A percentile compares a stretch with the other conserved stretches of the same genome.
Conservation (phyloP, 2,797 vertebrate genomes). For the Epinephelus malabaricus region DNA sequence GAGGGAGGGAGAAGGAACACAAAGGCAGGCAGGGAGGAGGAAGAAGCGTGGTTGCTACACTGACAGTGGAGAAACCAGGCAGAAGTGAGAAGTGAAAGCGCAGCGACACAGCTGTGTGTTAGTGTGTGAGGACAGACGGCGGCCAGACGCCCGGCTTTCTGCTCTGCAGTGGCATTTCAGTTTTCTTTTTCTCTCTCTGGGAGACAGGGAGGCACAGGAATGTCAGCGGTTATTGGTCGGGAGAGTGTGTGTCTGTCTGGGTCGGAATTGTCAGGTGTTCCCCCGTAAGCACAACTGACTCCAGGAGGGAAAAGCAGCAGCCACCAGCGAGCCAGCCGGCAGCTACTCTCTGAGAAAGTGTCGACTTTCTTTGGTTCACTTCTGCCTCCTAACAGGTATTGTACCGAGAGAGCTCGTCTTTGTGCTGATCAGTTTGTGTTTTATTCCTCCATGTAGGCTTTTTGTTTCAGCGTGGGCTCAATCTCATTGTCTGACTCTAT, state of each 20-base stretch:
- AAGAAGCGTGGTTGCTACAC: constrained; percentile 66
- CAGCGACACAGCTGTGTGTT: constrained; percentile 60
- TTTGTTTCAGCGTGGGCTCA: constrained; percentile 23
- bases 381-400: constrained; percentile 69
- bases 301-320: constrained; percentile 46
- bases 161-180: constrained; percentile 50
- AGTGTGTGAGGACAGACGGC: constrained; percentile 59
- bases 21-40: constrained; percentile 62
- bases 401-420: constrained; percentile 41
- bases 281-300: constrained; percentile 67
- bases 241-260: constrained; percentile 51
- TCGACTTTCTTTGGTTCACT: constrained; percentile 43
- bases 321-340: neutral
- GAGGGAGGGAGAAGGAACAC: constrained; percentile 37
- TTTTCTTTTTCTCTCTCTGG: constrained; percentile 12
- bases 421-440: constrained; percentile 32
- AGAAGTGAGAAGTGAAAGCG: constrained; percentile 74
- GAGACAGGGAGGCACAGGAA: constrained; percentile 48
- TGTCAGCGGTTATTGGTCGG: constrained; percentile 54
- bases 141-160: constrained; percentile 55
- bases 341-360: constrained; percentile 44
- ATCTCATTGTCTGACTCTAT: neutral
- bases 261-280: constrained; percentile 82
- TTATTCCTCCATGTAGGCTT: constrained; percentile 28
- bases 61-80: constrained; percentile 60